Evolutionary conservation across 2,888 invertebrate genomes (phyloP).

Genomic region (Diplolepis rosae): DNA sequence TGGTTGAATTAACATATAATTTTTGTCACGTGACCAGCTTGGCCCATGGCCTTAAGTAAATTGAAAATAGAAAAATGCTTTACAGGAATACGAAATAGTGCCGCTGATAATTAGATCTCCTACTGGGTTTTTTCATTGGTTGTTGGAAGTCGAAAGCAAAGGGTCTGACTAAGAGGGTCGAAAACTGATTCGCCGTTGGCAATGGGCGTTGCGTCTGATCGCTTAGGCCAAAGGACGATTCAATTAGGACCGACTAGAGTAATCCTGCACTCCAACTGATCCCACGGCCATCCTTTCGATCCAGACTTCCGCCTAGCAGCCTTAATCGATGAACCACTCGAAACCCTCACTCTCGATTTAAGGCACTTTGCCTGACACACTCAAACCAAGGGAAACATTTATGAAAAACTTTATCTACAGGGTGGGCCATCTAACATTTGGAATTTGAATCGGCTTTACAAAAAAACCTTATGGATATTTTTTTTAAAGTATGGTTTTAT

Average conservation of each 20-base stretch:
- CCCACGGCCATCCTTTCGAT: constrained; percentile 54
- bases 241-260: constrained; percentile 70
- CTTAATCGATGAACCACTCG: constrained; percentile 60
- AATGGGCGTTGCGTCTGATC: constrained; percentile 60
- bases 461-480: too few species aligned
- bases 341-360: constrained; percentile 61
- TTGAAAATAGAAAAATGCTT: too few species aligned
- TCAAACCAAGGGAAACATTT: constrained; percentile 31
- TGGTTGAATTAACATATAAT: too few species aligned
- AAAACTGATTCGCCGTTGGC: constrained; percentile 38
- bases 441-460: too few species aligned
- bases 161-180: constrained; percentile 37
- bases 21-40: too few species aligned
- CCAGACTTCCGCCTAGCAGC: constrained; percentile 48
- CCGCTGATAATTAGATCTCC: too few species aligned
- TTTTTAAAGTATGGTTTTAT: too few species aligned
- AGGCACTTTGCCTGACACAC: constrained; percentile 48
- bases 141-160: constrained; percentile 34
- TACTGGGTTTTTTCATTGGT: background rate
- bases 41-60: too few species aligned
- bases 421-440: too few species aligned
- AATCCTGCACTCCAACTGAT: constrained; percentile 65
- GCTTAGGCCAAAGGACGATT: constrained; percentile 70
- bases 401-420: constrained; percentile 21
- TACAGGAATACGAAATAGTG: too few species aligned